Evolutionary conservation across 2,888 invertebrate species (phyloP).

Genomic region (Theodoxus fluviatilis): DNA sequence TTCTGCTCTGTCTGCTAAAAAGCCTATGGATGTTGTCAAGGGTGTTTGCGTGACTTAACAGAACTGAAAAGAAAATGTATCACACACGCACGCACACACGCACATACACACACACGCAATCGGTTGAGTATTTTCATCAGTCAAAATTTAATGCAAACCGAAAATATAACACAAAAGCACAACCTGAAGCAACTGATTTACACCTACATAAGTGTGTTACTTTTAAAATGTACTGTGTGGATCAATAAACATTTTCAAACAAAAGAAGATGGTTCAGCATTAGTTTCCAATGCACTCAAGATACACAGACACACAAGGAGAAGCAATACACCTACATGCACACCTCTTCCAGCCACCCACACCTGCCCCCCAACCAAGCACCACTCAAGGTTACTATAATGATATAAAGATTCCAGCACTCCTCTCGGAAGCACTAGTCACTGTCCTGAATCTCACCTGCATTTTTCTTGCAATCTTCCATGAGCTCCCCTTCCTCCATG

Average conservation of each 20-base stretch:
- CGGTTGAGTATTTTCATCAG: neutral
- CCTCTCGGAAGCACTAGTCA: too few relatives aligned
- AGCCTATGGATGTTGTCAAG: too few relatives aligned
- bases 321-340: neutral
- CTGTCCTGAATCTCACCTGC: conserved; percentile 21
- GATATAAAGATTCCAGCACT: too few relatives aligned
- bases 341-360: neutral
- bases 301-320: neutral
- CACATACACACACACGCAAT: neutral
- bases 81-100: neutral
- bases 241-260: too few relatives aligned
- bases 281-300: too few relatives aligned
- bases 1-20: too few relatives aligned
- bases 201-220: neutral
- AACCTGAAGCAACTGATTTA: neutral
- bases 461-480: conserved; percentile 15
- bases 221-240: too few relatives aligned
- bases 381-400: too few relatives aligned
- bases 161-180: neutral
- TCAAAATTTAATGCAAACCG: neutral
- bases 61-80: neutral
- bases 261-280: too few relatives aligned
- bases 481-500: conserved; percentile 79
- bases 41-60: neutral
- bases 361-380: too few relatives aligned